Percentiles rank a stretch among this genome's conserved stretches.
Conservation (phyloP, 64 coral and sea anemone species). For the Dendrophyllia cribrosa region DNA sequence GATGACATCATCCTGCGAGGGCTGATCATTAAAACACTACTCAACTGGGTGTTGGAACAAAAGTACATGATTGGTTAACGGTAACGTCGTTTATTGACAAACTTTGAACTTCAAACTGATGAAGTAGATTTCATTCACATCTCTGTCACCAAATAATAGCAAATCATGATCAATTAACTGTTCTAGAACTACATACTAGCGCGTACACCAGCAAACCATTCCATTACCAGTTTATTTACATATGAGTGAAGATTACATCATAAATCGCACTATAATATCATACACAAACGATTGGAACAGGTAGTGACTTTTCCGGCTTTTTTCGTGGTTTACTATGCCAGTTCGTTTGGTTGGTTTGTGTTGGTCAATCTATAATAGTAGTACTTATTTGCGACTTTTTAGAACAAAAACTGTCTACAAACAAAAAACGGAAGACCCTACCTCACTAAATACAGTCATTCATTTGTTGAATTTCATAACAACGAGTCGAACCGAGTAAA, state of each 20-base stretch:
- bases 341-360: conserved; percentile 69
- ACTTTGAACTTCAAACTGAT: conserved; percentile 43
- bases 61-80: conserved; percentile 21
- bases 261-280: conserved; percentile 76
- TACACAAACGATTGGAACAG: conserved; percentile 69
- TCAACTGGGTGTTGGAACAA: not conserved
- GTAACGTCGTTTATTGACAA: conserved; percentile 60
- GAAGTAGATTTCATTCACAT: conserved; percentile 58
- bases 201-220: conserved; percentile 76
- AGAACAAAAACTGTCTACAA: conserved; percentile 62
- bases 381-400: conserved; percentile 19
- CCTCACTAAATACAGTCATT: conserved; percentile 54
- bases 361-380: conserved; percentile 64
- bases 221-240: conserved; percentile 99
- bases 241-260: conserved; percentile 91
- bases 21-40: not conserved
- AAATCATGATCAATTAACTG: conserved; percentile 23
- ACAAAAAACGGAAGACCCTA: conserved; percentile 31
- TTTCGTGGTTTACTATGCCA: conserved; percentile 8
- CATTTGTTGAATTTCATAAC: conserved; percentile 54
- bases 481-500: conserved; percentile 68
- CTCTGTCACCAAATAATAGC: conserved; percentile 53
- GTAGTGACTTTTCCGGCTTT: conserved; percentile 4
- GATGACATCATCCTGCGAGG: too few relatives aligned
- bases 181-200: conserved; percentile 31